Conservation (phyloP, 2,113 vertebrate genomes). For the Mionectes macconnelli region DNA sequence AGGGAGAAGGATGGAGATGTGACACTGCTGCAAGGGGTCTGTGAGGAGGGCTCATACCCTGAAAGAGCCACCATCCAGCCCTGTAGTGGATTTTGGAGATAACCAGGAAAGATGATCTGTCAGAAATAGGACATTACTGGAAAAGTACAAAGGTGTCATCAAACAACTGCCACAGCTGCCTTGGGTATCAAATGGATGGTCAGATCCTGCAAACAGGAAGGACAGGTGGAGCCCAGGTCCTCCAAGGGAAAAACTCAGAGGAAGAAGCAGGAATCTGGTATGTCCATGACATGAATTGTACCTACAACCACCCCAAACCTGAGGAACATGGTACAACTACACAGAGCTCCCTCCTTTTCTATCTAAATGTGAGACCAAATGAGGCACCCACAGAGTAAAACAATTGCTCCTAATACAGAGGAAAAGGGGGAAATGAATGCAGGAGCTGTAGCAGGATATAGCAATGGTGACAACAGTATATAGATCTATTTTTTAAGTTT, state of each 20-base stretch:
- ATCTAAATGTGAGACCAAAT: not conserved
- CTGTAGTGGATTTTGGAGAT: not conserved
- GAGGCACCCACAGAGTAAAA: not conserved
- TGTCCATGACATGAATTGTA: not conserved
- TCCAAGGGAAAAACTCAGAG: not conserved
- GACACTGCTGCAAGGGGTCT: not conserved
- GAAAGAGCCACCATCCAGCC: not conserved
- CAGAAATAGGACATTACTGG: not conserved
- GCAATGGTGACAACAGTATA: not conserved
- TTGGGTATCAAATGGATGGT: not conserved
- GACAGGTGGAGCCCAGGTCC: not conserved
- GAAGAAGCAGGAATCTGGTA: not conserved
- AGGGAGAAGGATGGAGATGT: not conserved
- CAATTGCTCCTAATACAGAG: not conserved
- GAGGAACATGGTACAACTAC: rapidly evolving
- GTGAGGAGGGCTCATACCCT: not conserved
- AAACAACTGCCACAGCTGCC: not conserved
- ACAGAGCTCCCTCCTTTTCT: not conserved
- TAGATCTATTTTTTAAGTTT: not conserved
- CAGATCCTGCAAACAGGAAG: not conserved
- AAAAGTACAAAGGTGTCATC: not conserved
- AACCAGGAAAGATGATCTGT: not conserved
- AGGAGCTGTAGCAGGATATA: not conserved
- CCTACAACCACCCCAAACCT: not conserved
- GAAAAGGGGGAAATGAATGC: not conserved